Conservation (phyloP, 1,140 invertebrate genomes). For the Zaprionus lachaisei region DNA sequence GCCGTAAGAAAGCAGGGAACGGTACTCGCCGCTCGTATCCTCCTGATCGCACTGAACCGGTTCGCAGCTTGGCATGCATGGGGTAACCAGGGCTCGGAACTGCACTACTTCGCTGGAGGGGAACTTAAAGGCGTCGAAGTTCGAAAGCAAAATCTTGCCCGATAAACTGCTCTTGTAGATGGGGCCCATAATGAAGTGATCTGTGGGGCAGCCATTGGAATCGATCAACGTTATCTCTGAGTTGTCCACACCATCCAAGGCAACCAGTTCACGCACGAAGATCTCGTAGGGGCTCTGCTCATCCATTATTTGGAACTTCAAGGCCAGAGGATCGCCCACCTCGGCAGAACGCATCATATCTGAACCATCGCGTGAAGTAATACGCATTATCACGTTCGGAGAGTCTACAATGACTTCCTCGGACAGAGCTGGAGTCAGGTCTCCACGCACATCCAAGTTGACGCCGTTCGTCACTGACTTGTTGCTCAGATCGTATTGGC, state of each 20-base stretch:
- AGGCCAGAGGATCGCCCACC: constrained; percentile 96
- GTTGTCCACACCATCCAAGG: constrained; percentile 96
- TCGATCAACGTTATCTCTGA: constrained; percentile 97
- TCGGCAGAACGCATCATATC: constrained; percentile 92
- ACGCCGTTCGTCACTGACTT: constrained; percentile 97
- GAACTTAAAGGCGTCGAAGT: constrained; percentile 98
- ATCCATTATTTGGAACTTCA: constrained; percentile 96
- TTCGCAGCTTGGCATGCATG: constrained; percentile 96
- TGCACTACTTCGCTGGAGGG: constrained; percentile 97
- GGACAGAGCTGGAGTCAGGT: constrained; percentile 91
- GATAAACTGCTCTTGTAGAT: constrained; percentile 92
- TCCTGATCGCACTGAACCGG: constrained; percentile 94
- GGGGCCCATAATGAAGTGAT: constrained; percentile 96
- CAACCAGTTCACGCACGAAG: constrained; percentile 96
- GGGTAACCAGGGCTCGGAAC: constrained; percentile 96
- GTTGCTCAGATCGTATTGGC: constrained; percentile 96
- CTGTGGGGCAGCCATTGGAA: constrained; percentile 95
- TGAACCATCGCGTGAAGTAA: constrained; percentile 90
- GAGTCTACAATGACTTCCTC: constrained; percentile 95
- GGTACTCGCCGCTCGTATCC: constrained; percentile 91
- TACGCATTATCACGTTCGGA: constrained; percentile 97
- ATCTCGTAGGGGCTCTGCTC: constrained; percentile 97
- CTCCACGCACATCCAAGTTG: constrained; percentile 93
- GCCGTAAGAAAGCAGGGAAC: constrained; percentile 90
- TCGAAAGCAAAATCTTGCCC: constrained; percentile 93